Conservation (phyloP, 2,797 vertebrate species). For the Sparus aurata region DNA sequence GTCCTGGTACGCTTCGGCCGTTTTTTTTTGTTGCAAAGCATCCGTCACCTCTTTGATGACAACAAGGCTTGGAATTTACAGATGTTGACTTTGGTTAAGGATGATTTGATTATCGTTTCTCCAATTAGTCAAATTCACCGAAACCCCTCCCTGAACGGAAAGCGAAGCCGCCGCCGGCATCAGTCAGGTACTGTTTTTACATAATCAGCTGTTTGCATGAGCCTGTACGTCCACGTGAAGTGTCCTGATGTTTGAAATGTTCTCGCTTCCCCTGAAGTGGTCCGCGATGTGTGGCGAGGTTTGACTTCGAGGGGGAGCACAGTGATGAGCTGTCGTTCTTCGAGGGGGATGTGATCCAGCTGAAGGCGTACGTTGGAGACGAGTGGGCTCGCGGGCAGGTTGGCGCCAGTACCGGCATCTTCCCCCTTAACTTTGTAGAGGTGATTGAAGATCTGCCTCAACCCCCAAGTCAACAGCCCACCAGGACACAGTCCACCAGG, state of each 20-base stretch:
- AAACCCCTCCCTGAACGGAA: conserved; percentile 62
- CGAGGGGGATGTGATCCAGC: conserved; percentile 92
- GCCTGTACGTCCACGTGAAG: not conserved
- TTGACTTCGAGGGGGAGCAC: conserved; percentile 94
- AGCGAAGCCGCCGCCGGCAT: conserved; percentile 43
- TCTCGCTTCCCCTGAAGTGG: conserved; percentile 81
- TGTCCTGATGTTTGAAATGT: not conserved
- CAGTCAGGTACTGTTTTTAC: conserved; percentile 73
- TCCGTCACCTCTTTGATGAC: not conserved
- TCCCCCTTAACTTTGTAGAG: conserved; percentile 95
- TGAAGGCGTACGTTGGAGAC: conserved; percentile 90
- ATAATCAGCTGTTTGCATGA: not conserved
- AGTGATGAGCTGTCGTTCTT: conserved; percentile 92
- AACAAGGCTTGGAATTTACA: not conserved
- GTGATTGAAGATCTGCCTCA: conserved; percentile 89
- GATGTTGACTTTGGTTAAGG: not conserved
- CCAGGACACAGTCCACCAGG: conserved; percentile 52
- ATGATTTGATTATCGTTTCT: not conserved
- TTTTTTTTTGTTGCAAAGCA: not conserved
- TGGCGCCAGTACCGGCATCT: conserved; percentile 85
- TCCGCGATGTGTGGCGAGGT: conserved; percentile 91
- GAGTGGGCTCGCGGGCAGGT: conserved; percentile 94
- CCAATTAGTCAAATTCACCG: conserved; percentile 68
- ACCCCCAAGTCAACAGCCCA: conserved; percentile 56
- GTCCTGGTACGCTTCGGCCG: conserved; percentile 76